phyloP scores from a whole-genome alignment of 2,797 vertebrate species.

The Allobates femoralis region DNA sequence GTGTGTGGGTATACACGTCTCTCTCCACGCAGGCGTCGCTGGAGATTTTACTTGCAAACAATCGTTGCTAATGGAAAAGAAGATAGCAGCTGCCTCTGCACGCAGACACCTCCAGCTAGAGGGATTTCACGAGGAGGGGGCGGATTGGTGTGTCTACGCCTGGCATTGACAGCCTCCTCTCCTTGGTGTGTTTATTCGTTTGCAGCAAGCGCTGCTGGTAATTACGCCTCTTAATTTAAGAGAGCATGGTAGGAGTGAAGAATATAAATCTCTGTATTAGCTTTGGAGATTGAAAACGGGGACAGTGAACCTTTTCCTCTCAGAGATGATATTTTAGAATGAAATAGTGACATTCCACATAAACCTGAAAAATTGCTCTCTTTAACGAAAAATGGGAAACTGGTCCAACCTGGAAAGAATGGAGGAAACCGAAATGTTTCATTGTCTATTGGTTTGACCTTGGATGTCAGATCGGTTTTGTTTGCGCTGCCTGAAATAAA shows the following conservation, averaged over 20 bases:
- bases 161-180: slow-evolving; percentile 67
- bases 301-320: slow-evolving; percentile 68
- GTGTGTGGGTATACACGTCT: slow-evolving; percentile 17
- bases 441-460: slow-evolving; percentile 50
- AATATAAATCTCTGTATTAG: slow-evolving; percentile 76
- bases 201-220: slow-evolving; percentile 70
- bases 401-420: slow-evolving; percentile 32
- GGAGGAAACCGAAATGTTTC: slow-evolving; percentile 35
- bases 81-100: slow-evolving; percentile 66
- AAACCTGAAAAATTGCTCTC: slow-evolving; percentile 74
- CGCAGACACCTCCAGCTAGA: slow-evolving; percentile 65
- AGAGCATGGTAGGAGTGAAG: slow-evolving; percentile 73
- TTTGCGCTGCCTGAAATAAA: slow-evolving; percentile 57
- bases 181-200: slow-evolving; percentile 65
- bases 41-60: slow-evolving; percentile 50
- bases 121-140: slow-evolving; percentile 31
- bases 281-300: slow-evolving; percentile 72
- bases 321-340: slow-evolving; percentile 72
- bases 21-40: background rate
- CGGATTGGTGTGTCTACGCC: slow-evolving; percentile 62
- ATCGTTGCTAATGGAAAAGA: slow-evolving; percentile 66
- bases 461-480: slow-evolving; percentile 18
- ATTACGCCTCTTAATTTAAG: slow-evolving; percentile 76
- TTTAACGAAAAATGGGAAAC: slow-evolving; percentile 66
- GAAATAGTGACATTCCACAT: slow-evolving; percentile 73